Base-by-base conservation (phyloP, 2,888 invertebrate genomes). In the Glyphotaelius pellucidus region DNA sequence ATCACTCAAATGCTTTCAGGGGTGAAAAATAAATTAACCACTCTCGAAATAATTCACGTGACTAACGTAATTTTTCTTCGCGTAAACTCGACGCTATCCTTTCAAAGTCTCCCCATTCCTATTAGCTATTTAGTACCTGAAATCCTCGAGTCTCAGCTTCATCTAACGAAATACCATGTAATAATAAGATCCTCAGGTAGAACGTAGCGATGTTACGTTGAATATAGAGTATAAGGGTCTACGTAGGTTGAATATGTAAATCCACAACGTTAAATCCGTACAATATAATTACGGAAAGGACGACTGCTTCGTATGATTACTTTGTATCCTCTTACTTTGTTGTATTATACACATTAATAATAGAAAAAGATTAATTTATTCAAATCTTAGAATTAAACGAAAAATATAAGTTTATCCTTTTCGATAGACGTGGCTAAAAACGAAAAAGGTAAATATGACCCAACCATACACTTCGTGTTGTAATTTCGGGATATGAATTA, bases 81-180 rank as follows among this genome's bases (percentile, higher is more conserved):
- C 67, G 67, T 81, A 19, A 31, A 81, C 32, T 81, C 81, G 2
- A 14, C 32, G 81, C 32, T 9, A 81, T 81, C 80, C 30, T 80
- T 31, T 80, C 31, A 31, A 80, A 80, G 80, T 52, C 80, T 80
- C 81, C 31, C 15, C 32, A 19, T 81, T 32, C 31, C 3, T 81
- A 32, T 81, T 32, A 81, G 32, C 81, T 32, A 81, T 81, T 81
- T 81, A 81, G 81, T 81, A 31, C 32, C 32, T 81, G 81, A 81
- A 81, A 32, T 81, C 32, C 81, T 81, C 32, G 81, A 81, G 81
- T 81, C 81, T 81, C 25, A 67, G 67, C 67, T n/a, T n/a, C 67
- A 2, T 67, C 67, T 67, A 67, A 67, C 9, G n/a, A 67, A 67
- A 67, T 67, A 67, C n/a, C 67, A 25, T 25, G 67, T 67, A 67